These are phyloP conservation scores for Zapornia atra DNA, from an alignment of 2,113 vertebrate genomes.

Conservation along the genomic window DNA sequence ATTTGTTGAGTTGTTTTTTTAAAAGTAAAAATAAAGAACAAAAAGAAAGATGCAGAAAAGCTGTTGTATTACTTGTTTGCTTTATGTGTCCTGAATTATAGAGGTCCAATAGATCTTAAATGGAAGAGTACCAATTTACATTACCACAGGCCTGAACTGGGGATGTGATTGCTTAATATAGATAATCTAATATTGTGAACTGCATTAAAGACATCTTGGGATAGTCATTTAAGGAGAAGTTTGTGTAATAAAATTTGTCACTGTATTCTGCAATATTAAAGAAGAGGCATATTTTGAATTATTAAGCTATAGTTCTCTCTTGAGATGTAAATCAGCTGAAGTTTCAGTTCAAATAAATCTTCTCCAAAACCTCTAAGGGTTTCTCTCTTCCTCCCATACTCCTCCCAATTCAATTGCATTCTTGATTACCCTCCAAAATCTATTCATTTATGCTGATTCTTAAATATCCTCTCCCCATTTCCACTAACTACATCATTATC, in stretches of 20 bases:
- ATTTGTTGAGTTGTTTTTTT: neutral
- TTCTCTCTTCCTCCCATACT: neutral
- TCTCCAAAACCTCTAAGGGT: neutral
- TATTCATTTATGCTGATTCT: conserved; percentile 44
- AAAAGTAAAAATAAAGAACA: neutral
- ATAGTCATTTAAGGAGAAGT: neutral
- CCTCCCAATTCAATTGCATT: conserved; percentile 25
- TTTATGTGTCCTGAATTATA: neutral
- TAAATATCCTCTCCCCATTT: conserved; percentile 40
- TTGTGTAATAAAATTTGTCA: conserved; percentile 6
- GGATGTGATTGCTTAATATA: neutral
- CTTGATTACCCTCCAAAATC: conserved; percentile 44
- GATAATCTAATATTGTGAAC: neutral
- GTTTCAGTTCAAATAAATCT: conserved; percentile 37
- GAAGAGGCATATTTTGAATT: conserved; percentile 17
- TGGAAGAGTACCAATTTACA: neutral
- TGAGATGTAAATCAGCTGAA: conserved; percentile 1
- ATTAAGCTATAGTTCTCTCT: neutral
- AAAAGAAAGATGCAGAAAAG: neutral
- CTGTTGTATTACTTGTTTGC: neutral
- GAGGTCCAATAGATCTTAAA: neutral
- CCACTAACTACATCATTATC: conserved; percentile 36
- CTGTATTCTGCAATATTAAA: conserved; percentile 23
- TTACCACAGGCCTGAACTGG: neutral
- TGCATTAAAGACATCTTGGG: neutral